These are phyloP conservation scores for Tragulus kanchil DNA, from an alignment of 2,113 vertebrate species.

Conservation along the genomic window DNA sequence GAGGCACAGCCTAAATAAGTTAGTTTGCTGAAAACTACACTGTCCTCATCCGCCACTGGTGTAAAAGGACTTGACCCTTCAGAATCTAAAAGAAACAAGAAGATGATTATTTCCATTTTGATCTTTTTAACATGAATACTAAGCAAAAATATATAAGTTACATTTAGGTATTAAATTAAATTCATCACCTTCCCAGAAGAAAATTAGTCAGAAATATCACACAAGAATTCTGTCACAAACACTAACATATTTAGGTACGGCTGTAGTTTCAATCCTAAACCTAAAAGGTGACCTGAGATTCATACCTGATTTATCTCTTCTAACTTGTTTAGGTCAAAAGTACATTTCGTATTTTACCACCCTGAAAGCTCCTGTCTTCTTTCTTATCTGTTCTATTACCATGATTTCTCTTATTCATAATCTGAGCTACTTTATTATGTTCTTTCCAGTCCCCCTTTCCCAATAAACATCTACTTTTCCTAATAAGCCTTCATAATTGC, in stretches of 20 bases:
- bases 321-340: constrained; percentile 42
- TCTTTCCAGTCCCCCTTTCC: neutral
- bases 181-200: neutral
- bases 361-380: constrained; percentile 24
- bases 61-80: constrained; percentile 92
- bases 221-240: neutral
- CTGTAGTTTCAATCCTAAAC: neutral
- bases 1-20: constrained; percentile 98
- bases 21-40: constrained; percentile 98
- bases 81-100: constrained; percentile 82
- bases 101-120: constrained; percentile 23
- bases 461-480: neutral
- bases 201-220: neutral
- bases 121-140: constrained; percentile 41
- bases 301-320: constrained; percentile 16
- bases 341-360: neutral
- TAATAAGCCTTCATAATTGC: neutral
- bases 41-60: constrained; percentile 96
- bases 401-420: constrained; percentile 5
- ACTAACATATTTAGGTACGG: neutral
- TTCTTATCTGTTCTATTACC: neutral
- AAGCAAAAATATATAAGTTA: constrained; percentile 55
- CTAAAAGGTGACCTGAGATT: constrained; percentile 35
- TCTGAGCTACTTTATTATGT: neutral
- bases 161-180: constrained; percentile 46